Evolutionary conservation across 2,888 invertebrate genomes (phyloP), one percentile per base, ranked within the genome.

Genomic region (Pasiphila rectangulata): DNA sequence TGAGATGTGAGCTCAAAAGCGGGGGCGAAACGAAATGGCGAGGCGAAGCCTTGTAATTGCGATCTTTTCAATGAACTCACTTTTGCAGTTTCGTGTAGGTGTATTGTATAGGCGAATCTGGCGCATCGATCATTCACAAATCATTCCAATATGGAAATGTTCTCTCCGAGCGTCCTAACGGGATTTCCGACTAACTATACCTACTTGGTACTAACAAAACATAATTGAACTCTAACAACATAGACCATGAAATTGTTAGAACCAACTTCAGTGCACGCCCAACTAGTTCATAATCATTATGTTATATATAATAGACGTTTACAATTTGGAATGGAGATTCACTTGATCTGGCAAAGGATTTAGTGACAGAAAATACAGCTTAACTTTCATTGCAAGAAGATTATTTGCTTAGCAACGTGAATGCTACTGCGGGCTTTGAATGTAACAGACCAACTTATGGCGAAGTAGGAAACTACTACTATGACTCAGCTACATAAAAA

Each of bases 1-100:
- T 37, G 67, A 82, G 80, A 81, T 76, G 77, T 71, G 75, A 73
- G 73, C 67, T 56, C 45, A 40, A 52, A 55, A 57, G 82, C 74
- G 83, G 83, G 78, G 84, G 83, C 80, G 79, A 73, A 72, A 79
- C 70, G 78, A 83, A 83, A 82, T 79, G 74, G 73, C 69, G 63
- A 67, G 74, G 73, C 69, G 63, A 67, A 61, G 64, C 63, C 61
- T 62, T 46, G 63, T 61, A 79, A 77, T 80, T 77, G 71, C 68
- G 63, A 78, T 80, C 76, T 79, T 75, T 79, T 72, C 78, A 78
- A 72, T 78, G 73, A 76, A 75, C 73, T 68, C 69, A 61, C 66
- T 75, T 71, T 69, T 69, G 72, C 63, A 66, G 60, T 57, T 48
- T 50, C 44, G 49, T 56, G 79, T 75, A 67, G 76, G 78, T 60